Conservation (phyloP, 2,113 vertebrate species). For the Eclectus roratus region DNA sequence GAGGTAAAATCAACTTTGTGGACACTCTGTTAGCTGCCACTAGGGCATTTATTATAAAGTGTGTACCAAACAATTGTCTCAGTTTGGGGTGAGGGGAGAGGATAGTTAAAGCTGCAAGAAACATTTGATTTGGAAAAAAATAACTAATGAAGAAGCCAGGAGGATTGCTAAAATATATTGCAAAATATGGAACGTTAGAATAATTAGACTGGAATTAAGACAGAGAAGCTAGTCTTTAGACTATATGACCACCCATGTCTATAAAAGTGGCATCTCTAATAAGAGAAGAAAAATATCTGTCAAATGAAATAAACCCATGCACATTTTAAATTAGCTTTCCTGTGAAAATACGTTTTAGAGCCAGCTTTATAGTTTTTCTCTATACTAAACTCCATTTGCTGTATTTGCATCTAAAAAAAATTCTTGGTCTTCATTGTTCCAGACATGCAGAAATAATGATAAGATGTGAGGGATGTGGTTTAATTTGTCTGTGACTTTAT, state of each 20-base stretch:
- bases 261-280: background rate
- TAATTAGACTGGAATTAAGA: background rate
- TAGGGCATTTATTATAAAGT: background rate
- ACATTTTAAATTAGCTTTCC: background rate
- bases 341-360: background rate
- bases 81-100: accelerated
- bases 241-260: background rate
- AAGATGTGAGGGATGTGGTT: constrained; percentile 46
- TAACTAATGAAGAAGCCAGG: background rate
- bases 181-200: background rate
- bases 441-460: constrained; percentile 51
- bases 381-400: background rate
- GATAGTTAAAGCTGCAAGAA: background rate
- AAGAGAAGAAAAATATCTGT: background rate
- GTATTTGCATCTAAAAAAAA: background rate
- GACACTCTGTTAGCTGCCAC: background rate
- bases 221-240: background rate
- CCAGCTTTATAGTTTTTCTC: background rate
- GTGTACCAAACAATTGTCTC: background rate
- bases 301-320: background rate
- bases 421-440: background rate
- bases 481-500: constrained; percentile 61
- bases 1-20: background rate
- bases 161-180: background rate
- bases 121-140: background rate